Base-by-base conservation (phyloP, 2,797 vertebrate species). In the Galago senegalensis region DNA sequence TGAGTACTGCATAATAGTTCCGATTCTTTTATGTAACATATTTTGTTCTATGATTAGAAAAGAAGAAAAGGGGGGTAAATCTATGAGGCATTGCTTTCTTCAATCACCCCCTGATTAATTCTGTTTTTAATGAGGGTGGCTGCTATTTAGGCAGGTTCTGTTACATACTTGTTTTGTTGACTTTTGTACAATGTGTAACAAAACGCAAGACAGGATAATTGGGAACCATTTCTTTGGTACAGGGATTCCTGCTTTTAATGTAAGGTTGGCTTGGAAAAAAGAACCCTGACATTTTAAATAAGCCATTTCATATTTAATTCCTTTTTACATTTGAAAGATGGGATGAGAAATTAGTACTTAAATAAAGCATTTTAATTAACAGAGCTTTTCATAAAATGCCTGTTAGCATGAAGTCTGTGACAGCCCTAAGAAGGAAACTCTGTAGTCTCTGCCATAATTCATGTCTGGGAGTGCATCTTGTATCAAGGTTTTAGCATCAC, bases 31-130 rank as follows among this genome's bases (percentile, higher is more conserved):
- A 98, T 98, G 97, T 96, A 97, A 97, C 98, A 98, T 98, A 99
- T 99, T 99, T 98, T 99, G 98, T 99, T 98, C 98, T 97, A 97
- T 97, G 96, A 98, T 98, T 98, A 99, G 98, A 99, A 98, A 98
- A 84, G 97, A 95, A 97, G 96, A 97, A 96, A 94, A 90, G 97
- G 95, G 84, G 79, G 82, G 25, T 20, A 43, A 80, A 79, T n/a
- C 89, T 82, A 96, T 93, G 97, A 97, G 98, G 96, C 96, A 88
- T 91, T 89, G 98, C 98, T 98, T 98, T 98, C 97, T 98, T 99
- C 99, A 99, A 99, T 99, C 99, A 99, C 98, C 98, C 98, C 98
- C 97, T 99, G 99, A 99, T 99, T 99, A 99, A 99, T 98, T 98
- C 98, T 85, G 95, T 94, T 97, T 98, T 98, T 99, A 99, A 99